Evolutionary conservation across 23 tunicate species (phyloP).

Genomic region (Styela clava): DNA sequence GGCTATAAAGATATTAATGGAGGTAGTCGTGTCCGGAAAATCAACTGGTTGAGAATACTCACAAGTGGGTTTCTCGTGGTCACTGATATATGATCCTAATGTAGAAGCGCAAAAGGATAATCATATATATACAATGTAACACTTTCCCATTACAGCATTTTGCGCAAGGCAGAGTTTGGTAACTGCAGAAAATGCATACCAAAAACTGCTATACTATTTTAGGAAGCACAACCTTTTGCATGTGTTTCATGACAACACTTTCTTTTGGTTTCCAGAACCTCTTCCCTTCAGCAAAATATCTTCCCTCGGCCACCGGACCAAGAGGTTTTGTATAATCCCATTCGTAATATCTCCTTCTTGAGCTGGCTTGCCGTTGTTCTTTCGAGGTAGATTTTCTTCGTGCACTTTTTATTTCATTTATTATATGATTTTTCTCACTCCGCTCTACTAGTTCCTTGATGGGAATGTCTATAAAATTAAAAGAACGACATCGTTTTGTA

Average conservation of each 20-base stretch:
- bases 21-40: too few relatives aligned
- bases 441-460: not conserved
- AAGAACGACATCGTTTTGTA: too few relatives aligned
- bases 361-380: not conserved
- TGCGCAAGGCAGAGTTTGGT: too few relatives aligned
- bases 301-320: conserved; percentile 35
- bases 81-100: too few relatives aligned
- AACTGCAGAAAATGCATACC: too few relatives aligned
- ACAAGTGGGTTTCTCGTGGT: too few relatives aligned
- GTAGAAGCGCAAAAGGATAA: too few relatives aligned
- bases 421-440: not conserved
- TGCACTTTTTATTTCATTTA: not conserved
- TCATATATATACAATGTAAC: too few relatives aligned
- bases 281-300: conserved; percentile 47
- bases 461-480: not conserved
- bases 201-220: not conserved
- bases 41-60: too few relatives aligned
- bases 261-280: conserved; percentile 63
- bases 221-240: conserved; percentile 32
- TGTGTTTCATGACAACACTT: conserved; percentile 12
- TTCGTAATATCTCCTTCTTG: conserved; percentile 14
- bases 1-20: too few relatives aligned
- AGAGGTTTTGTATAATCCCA: conserved; percentile 61
- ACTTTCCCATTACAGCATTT: too few relatives aligned
- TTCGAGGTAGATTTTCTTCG: not conserved